Evolutionary conservation across 2,888 invertebrate species (phyloP).

Genomic region (Pristionchus mayeri): DNA sequence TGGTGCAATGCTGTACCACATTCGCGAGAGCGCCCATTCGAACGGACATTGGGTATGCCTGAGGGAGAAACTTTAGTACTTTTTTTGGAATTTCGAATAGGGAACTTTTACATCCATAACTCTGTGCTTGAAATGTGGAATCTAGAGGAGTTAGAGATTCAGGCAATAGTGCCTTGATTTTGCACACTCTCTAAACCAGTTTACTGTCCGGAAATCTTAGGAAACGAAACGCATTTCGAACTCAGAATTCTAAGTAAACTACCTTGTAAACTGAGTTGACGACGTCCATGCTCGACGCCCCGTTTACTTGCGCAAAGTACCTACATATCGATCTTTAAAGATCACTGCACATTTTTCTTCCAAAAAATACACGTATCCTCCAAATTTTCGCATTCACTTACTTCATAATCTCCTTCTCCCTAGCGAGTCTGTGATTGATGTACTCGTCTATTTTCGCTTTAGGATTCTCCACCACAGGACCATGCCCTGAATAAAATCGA

Average conservation of each 20-base stretch:
- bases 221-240: too few species aligned
- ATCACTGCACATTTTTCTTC: too few species aligned
- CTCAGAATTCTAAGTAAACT: not conserved
- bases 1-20: constrained; percentile 88
- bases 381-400: too few species aligned
- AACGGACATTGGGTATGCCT: constrained; percentile 77
- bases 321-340: too few species aligned
- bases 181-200: too few species aligned
- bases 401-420: constrained; percentile 87
- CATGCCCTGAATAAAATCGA: constrained; percentile 79
- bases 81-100: too few species aligned
- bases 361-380: too few species aligned
- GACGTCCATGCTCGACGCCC: constrained; percentile 68
- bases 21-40: constrained; percentile 88
- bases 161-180: too few species aligned
- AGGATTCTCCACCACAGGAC: constrained; percentile 81
- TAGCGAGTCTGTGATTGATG: constrained; percentile 87
- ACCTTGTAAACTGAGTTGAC: constrained; percentile 86
- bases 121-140: too few species aligned
- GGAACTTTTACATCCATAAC: too few species aligned
- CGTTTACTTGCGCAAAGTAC: constrained; percentile 49
- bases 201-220: too few species aligned
- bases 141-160: too few species aligned
- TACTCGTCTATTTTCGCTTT: constrained; percentile 86
- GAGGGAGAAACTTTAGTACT: not conserved